phyloP scores from a whole-genome alignment of 2,113 vertebrate species.

The Sula dactylatra region DNA sequence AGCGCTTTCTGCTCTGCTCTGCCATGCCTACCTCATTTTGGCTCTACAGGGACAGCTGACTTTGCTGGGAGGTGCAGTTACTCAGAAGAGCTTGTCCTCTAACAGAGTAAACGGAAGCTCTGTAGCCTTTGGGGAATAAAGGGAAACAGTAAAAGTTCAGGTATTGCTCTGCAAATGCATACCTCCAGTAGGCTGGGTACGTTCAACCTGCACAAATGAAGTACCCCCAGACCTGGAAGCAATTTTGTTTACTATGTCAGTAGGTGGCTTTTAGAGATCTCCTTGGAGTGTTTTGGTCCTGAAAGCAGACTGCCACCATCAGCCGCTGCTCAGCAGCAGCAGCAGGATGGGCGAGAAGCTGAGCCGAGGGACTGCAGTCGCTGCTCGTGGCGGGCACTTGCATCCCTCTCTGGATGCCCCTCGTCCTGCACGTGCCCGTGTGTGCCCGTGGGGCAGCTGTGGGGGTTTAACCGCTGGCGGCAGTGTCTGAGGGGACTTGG shows the following conservation, averaged over 20 bases:
- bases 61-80: not conserved
- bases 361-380: accelerated
- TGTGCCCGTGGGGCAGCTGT: accelerated
- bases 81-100: not conserved
- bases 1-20: not conserved
- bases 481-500: not conserved
- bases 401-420: not conserved
- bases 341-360: not conserved
- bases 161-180: not conserved
- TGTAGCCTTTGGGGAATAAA: not conserved
- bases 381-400: accelerated
- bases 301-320: not conserved
- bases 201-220: too few relatives aligned
- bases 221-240: not conserved
- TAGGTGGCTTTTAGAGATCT: not conserved
- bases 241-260: not conserved
- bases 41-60: not conserved
- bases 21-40: not conserved
- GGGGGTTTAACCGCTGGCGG: accelerated
- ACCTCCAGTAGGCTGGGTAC: not conserved
- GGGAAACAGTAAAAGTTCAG: not conserved
- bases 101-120: not conserved
- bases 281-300: not conserved
- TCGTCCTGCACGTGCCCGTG: not conserved
- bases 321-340: accelerated